phyloP scores from a whole-genome alignment of 1,140 invertebrate species.

The Nixonia krombeini region DNA sequence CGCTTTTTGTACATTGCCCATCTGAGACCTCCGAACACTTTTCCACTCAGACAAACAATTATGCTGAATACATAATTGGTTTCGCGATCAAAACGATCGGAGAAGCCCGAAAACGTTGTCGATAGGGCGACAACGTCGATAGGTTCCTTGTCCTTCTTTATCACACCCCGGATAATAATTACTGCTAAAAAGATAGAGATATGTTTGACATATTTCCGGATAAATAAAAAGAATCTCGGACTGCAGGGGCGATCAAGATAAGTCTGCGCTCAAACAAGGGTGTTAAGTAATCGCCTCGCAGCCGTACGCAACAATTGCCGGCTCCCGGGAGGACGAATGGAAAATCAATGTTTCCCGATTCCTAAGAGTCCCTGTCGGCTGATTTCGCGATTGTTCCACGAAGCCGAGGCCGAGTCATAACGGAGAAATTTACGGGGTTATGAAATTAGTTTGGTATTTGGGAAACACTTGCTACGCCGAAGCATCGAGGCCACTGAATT shows the following conservation, averaged over 20 bases:
- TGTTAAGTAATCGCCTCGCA: conserved; percentile 34
- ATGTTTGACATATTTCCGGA: conserved; percentile 15
- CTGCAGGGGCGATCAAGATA: conserved; percentile 38
- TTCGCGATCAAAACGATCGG: too few species aligned
- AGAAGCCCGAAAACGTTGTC: too few species aligned
- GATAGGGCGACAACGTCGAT: too few species aligned
- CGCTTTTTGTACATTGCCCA: too few species aligned
- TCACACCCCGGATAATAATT: too few species aligned
- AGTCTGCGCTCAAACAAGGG: conserved; percentile 40
- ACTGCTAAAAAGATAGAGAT: conserved; percentile 20
- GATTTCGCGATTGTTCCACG: conserved; percentile 11
- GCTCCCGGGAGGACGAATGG: conserved; percentile 30
- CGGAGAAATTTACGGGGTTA: conserved; percentile 23
- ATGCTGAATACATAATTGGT: too few species aligned
- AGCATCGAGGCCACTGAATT: conserved; percentile 9
- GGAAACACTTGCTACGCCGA: conserved; percentile 40
- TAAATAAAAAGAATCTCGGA: conserved; percentile 26
- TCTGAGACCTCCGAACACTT: too few species aligned
- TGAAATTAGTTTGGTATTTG: conserved; percentile 23
- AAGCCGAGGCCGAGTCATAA: conserved; percentile 12
- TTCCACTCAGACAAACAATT: too few species aligned
- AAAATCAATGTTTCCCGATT: conserved; percentile 36
- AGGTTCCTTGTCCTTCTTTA: too few species aligned
- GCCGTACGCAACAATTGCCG: conserved; percentile 42
- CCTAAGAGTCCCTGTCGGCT: neutral